Percentiles rank a stretch among this genome's conserved stretches.
Conservation (phyloP, 2,113 vertebrate genomes). For the Serinus canaria region DNA sequence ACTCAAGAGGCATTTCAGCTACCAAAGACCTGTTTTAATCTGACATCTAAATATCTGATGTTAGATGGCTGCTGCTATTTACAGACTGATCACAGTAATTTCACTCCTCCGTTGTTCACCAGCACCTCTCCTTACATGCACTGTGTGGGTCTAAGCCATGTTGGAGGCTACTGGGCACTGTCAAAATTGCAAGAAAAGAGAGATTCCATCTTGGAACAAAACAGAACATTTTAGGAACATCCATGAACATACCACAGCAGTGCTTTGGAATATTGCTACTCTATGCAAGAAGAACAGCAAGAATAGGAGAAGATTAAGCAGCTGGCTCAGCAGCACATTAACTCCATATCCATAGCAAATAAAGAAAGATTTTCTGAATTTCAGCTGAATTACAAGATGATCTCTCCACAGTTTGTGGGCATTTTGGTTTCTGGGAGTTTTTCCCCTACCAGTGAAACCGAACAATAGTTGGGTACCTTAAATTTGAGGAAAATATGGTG, state of each 20-base stretch:
- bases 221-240: background rate
- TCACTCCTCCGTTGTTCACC: background rate
- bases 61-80: background rate
- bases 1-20: background rate
- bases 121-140: background rate
- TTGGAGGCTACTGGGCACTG: background rate
- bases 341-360: background rate
- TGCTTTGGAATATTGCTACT: background rate
- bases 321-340: background rate
- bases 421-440: rapidly evolving
- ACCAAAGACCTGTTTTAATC: background rate
- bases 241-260: background rate
- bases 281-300: rapidly evolving
- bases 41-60: background rate
- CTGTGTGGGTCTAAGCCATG: background rate
- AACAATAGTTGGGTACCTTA: background rate
- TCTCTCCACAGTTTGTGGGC: background rate
- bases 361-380: background rate
- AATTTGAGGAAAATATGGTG: background rate
- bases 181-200: background rate
- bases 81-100: background rate
- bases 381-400: background rate
- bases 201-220: background rate
- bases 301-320: background rate
- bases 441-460: background rate